Percentiles rank a stretch among this genome's conserved stretches.
These are phyloP conservation scores for Dinoponera quadriceps DNA, from an alignment of 1,140 invertebrate genomes.

Conservation along the genomic window DNA sequence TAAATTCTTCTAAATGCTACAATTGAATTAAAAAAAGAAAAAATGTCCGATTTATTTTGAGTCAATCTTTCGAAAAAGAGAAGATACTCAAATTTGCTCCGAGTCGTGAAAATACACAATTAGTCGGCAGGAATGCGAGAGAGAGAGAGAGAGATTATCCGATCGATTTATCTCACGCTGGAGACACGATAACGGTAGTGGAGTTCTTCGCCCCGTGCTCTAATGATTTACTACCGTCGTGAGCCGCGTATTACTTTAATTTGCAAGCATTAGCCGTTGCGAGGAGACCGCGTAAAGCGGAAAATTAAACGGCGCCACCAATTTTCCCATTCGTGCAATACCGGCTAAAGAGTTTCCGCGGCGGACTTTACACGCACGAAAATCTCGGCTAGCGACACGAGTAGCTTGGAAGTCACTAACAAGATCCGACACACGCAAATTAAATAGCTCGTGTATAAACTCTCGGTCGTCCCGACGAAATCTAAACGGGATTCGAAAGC, in stretches of 20 bases:
- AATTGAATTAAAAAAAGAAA: no score
- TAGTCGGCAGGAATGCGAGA: no score
- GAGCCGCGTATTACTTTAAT: conserved; percentile 12
- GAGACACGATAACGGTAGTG: no score
- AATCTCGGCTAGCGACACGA: conserved; percentile 45
- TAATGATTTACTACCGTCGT: not conserved
- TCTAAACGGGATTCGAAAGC: conserved; percentile 53
- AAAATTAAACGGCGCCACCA: conserved; percentile 37
- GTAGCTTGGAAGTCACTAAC: conserved; percentile 13
- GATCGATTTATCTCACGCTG: no score
- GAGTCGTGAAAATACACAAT: no score
- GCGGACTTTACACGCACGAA: conserved; percentile 29
- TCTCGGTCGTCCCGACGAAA: conserved; percentile 30
- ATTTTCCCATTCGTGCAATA: conserved; percentile 43
- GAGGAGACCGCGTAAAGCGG: conserved; percentile 1
- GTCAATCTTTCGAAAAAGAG: no score
- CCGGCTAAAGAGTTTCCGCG: conserved; percentile 1
- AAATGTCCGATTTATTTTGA: no score
- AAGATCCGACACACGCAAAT: conserved; percentile 21
- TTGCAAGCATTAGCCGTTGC: not conserved
- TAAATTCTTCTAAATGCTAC: no score
- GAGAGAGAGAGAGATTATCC: no score
- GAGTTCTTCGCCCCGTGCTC: no score
- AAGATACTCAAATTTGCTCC: no score
- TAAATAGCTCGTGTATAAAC: conserved; percentile 27